Conservation (phyloP, 2,797 vertebrate species). For the Myotis pilosus region DNA sequence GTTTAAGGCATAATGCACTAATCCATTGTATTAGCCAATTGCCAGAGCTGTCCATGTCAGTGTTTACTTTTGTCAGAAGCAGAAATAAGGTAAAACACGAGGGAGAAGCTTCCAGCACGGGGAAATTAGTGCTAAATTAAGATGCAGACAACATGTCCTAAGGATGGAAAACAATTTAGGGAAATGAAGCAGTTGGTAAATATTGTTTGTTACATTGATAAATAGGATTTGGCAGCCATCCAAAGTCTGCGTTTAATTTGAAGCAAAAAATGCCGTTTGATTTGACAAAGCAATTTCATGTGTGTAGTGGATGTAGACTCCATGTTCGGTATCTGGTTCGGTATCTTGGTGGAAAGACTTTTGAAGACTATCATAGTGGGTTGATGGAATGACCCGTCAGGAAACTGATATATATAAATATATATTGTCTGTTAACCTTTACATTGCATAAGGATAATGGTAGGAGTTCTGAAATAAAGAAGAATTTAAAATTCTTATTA, state of each 20-base stretch:
- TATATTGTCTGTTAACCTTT: not conserved
- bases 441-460: not conserved
- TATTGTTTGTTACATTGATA: slow-evolving; percentile 56
- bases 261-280: slow-evolving; percentile 53
- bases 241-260: slow-evolving; percentile 65
- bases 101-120: slow-evolving; percentile 44
- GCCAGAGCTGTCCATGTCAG: slow-evolving; percentile 71
- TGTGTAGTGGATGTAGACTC: not conserved
- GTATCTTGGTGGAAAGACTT: not conserved
- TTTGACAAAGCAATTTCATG: slow-evolving; percentile 55
- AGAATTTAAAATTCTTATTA: not conserved
- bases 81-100: slow-evolving; percentile 59
- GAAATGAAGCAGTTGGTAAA: slow-evolving; percentile 63
- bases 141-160: slow-evolving; percentile 55
- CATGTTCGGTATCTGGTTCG: not conserved
- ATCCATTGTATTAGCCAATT: slow-evolving; percentile 76
- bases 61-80: slow-evolving; percentile 76
- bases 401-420: not conserved
- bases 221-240: slow-evolving; percentile 61
- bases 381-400: not conserved
- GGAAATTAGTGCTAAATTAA: slow-evolving; percentile 68
- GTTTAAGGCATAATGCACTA: slow-evolving; percentile 69
- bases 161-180: slow-evolving; percentile 66
- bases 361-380: not conserved
- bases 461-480: not conserved